Base-by-base conservation (phyloP, 2,888 invertebrate species). In the Chamaedrilus cognettii region DNA sequence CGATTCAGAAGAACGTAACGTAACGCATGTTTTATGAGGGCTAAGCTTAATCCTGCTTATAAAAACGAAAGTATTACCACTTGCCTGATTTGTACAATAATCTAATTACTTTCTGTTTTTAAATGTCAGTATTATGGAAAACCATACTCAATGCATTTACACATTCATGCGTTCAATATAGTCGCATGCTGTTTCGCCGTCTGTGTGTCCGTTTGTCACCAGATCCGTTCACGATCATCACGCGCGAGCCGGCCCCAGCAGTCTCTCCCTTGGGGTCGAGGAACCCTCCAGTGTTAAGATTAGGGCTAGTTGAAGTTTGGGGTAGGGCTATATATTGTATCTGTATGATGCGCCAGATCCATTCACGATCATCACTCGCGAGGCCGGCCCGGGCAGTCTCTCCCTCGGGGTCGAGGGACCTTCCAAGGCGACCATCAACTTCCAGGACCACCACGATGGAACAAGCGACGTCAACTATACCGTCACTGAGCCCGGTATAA, bases 201-300 rank as follows among this genome's bases (percentile, higher is more conserved):
- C n/a, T n/a, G n/a, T n/a, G n/a, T n/a, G n/a, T n/a, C n/a, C n/a
- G n/a, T n/a, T n/a, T n/a, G n/a, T n/a, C n/a, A n/a, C 11, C 75
- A 85, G 86, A 83, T 75, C 85, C 86, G 63, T 87, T 87, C 81
- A 99, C 97, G 85, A 94, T 99, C 1, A 98, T 96, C 94, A 98
- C 97, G 0, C 88, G 98, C 31, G 98, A 99, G 83, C 98, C 97
- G 98, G 98, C 0, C 94, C 96, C 33, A 99, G 99, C 0, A 93
- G 94, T 60, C 87, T 99, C 64, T 94, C 96, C 59, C 95, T 99
- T 72, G 95, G 96, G 0, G 91, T 99, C 57, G 98, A 99, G 83
- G 98, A 99, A 0, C 98, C 98, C 2, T 94, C 95, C 86, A 97
- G n/a, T n/a, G n/a, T n/a, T n/a, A n/a, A n/a, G n/a, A n/a, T n/a